A percentile compares a stretch with the other conserved stretches of the same genome.
Evolutionary conservation across 2,797 vertebrate species (phyloP).

Genomic region (Sebastes hubbsi): DNA sequence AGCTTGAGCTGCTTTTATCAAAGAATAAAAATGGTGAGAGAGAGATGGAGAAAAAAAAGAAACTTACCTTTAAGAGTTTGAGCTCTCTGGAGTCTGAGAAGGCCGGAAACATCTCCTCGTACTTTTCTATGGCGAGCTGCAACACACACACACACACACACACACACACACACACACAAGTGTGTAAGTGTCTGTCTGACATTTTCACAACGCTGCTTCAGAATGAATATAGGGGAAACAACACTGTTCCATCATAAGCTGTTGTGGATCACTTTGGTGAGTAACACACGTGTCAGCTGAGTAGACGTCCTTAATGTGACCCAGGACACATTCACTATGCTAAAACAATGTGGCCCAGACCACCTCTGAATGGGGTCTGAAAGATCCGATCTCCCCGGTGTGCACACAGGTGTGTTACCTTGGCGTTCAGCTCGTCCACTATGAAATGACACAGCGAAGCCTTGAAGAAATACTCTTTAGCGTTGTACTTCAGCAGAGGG

Average conservation of each 20-base stretch:
- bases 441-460: constrained; percentile 93
- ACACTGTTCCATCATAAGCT: too few relatives aligned
- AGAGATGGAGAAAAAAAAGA: not conserved
- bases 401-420: constrained; percentile 74
- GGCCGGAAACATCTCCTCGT: constrained; percentile 96
- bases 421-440: constrained; percentile 92
- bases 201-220: too few relatives aligned
- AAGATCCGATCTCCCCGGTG: not conserved
- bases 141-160: constrained; percentile 21
- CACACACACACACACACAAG: not conserved
- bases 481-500: constrained; percentile 92
- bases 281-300: too few relatives aligned
- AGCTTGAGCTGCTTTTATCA: not conserved
- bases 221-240: too few relatives aligned
- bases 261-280: too few relatives aligned
- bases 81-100: constrained; percentile 95
- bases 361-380: too few relatives aligned
- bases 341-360: too few relatives aligned
- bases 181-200: too few relatives aligned
- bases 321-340: too few relatives aligned
- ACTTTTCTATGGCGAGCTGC: constrained; percentile 93
- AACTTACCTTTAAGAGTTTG: constrained; percentile 84
- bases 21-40: not conserved
- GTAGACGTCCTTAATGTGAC: too few relatives aligned
- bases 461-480: constrained; percentile 95